Evolutionary conservation across 2,888 invertebrate genomes (phyloP).

Genomic region (Eulithis prunata): DNA sequence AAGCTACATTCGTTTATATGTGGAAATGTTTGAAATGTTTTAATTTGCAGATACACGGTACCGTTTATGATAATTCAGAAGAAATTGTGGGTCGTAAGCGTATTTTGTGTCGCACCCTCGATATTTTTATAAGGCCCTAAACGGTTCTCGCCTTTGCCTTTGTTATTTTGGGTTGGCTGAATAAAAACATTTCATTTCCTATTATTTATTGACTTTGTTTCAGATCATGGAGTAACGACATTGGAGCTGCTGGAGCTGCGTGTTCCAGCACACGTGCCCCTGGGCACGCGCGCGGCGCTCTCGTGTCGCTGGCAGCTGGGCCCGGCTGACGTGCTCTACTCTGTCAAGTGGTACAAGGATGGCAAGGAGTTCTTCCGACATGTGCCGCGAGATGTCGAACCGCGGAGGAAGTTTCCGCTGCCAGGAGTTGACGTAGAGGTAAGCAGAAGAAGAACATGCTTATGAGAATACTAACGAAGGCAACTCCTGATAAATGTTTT

Average conservation of each 20-base stretch:
- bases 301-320: slow-evolving; percentile 92
- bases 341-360: slow-evolving; percentile 97
- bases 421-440: slow-evolving; percentile 94
- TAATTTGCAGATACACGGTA: slow-evolving; percentile 34
- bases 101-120: slow-evolving; percentile 36
- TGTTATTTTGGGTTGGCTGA: slow-evolving; percentile 36
- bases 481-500: neutral
- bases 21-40: slow-evolving; percentile 45
- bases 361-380: slow-evolving; percentile 95
- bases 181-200: slow-evolving; percentile 31
- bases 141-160: slow-evolving; percentile 37
- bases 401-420: slow-evolving; percentile 90
- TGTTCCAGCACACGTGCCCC: slow-evolving; percentile 92
- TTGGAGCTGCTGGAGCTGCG: slow-evolving; percentile 90
- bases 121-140: slow-evolving; percentile 42
- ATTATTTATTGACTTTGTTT: slow-evolving; percentile 28
- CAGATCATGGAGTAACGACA: slow-evolving; percentile 69
- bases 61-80: slow-evolving; percentile 34
- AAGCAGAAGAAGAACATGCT: slow-evolving; percentile 44
- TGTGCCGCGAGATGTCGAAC: slow-evolving; percentile 92
- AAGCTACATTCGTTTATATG: slow-evolving; percentile 53
- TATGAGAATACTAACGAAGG: neutral
- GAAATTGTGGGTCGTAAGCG: slow-evolving; percentile 35
- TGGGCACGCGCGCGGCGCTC: slow-evolving; percentile 89
- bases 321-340: slow-evolving; percentile 92